These are phyloP conservation scores for Leucopsar rothschildi DNA, from an alignment of 2,113 vertebrate genomes.

Conservation along the genomic window DNA sequence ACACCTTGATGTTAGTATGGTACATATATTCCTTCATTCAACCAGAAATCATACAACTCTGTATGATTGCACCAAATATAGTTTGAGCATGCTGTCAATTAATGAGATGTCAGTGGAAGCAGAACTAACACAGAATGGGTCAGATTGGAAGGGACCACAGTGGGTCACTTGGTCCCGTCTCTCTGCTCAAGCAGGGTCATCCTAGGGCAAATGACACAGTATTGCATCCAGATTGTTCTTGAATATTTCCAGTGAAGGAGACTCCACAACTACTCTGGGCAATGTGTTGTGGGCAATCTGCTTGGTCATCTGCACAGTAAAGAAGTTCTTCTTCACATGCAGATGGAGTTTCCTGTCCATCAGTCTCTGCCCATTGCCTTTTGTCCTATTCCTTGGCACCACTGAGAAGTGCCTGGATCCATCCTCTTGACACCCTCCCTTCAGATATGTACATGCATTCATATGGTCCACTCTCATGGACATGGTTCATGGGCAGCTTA, in stretches of 20 bases:
- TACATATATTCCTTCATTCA: not conserved
- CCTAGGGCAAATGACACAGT: not conserved
- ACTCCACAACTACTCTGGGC: not conserved
- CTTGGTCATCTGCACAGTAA: not conserved
- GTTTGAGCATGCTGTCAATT: not conserved
- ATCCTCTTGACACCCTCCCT: not conserved
- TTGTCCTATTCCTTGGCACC: not conserved
- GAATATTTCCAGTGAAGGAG: not conserved
- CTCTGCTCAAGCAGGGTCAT: not conserved
- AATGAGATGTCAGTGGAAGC: not conserved
- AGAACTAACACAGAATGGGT: not conserved
- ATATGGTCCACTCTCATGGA: not conserved
- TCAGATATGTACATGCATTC: not conserved
- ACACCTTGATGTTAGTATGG: not conserved
- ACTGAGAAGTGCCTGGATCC: not conserved
- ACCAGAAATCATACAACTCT: not conserved
- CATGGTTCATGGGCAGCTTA: not conserved
- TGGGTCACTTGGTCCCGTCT: not conserved
- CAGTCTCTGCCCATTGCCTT: not conserved
- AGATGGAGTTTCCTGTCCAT: not conserved
- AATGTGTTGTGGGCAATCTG: not conserved
- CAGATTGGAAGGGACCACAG: not conserved
- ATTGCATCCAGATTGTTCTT: not conserved
- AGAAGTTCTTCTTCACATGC: not conserved
- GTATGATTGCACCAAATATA: not conserved